A percentile compares a stretch with the other conserved stretches of the same genome.
Conservation (phyloP, 2,888 invertebrate species). For the Erebia ligea region DNA sequence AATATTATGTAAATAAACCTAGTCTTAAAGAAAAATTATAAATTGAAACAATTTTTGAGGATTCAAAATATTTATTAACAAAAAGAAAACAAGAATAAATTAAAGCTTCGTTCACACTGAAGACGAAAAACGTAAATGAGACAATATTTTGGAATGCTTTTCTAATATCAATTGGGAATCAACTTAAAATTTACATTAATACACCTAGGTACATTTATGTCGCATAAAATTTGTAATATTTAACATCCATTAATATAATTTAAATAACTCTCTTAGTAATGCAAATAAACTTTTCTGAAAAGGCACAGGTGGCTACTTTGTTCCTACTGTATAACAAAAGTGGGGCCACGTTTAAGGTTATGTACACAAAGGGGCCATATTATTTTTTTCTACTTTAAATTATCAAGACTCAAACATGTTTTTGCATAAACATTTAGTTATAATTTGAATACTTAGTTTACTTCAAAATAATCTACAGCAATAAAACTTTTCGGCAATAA, state of each 20-base stretch:
- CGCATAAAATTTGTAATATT: background rate
- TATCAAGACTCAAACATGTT: background rate
- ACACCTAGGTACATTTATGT: background rate
- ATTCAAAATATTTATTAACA: slow-evolving; percentile 24
- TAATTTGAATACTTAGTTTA: too few species aligned
- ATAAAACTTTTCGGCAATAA: too few species aligned
- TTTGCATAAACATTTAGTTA: too few species aligned
- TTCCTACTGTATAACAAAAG: background rate
- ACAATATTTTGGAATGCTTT: slow-evolving; percentile 31
- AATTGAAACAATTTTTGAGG: slow-evolving; percentile 19
- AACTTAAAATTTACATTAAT: background rate
- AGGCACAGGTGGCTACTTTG: background rate
- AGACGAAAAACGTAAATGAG: slow-evolving; percentile 1
- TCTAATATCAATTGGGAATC: slow-evolving; percentile 9
- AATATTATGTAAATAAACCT: too few species aligned
- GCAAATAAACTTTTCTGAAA: background rate
- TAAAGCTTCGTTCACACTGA: slow-evolving; percentile 33
- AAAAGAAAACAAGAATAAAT: slow-evolving; percentile 25
- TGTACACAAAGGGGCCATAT: too few species aligned
- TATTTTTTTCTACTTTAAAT: background rate
- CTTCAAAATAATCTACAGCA: too few species aligned
- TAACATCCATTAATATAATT: background rate
- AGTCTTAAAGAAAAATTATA: background rate
- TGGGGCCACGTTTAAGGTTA: background rate
- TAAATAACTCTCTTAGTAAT: background rate